Base-by-base conservation (phyloP, 2,113 vertebrate genomes). In the Triplophysa tibetana region DNA sequence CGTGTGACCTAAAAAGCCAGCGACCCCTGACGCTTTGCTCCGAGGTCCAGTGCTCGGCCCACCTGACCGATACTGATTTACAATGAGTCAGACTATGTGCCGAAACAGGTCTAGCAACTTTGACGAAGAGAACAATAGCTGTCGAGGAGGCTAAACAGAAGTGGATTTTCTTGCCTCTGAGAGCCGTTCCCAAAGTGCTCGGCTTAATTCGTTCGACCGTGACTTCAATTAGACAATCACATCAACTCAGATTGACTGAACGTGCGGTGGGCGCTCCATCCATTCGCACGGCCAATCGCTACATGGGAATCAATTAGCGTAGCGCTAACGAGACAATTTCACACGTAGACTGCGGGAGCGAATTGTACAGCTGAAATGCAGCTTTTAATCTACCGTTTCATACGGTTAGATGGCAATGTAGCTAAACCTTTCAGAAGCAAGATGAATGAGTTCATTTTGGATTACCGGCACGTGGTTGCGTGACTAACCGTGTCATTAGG, bases 221-320 rank as follows among this genome's bases (percentile, higher is more conserved):
- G 45, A 70, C 83, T 86, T 87, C 86, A 88, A 88, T 89, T 88
- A 90, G 83, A 87, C 66, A 65, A 85, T 86, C 86, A 83, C 72
- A 86, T 87, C 86, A 76, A 83, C 83, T 85, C 82, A 77, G 7
- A 86, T 81, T 82, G 74, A 50, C 56, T 77, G 60, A 64, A 54
- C 61, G 48, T 70, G 82, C 76, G 61, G 80, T 82, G 66, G 81
- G 83, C 76, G 50, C 80, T 78, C 78, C 61, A 85, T 88, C 84
- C 67, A 83, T 86, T 87, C 79, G 65, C 75, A 86, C 88, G 88
- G 89, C 82, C 81, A 82, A 89, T 86, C 81, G 58, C 83, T 48
- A 11, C 38, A 83, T 78, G 78, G 66, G 87, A 88, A 88, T 89
- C 86, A 90, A 90, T 90, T 88, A 88, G 80, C 63, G 23, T 17